Evolutionary conservation across 2,113 vertebrate genomes (phyloP), one percentile per base, ranked within the genome.

Genomic region (Steatornis caripensis): DNA sequence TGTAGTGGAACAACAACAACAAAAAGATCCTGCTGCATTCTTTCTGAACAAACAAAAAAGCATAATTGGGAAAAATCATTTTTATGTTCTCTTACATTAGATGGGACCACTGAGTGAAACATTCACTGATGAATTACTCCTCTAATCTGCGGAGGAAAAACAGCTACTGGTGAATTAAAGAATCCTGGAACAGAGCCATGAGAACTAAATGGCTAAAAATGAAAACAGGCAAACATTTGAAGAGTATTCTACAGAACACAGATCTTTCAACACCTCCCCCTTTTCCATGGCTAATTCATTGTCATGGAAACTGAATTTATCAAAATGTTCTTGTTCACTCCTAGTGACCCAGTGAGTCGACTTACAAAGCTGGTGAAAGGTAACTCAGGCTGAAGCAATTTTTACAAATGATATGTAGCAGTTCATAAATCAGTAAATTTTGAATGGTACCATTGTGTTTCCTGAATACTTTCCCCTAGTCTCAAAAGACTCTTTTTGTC

Each of bases 231-330:
- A 98, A 98, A 98, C 95, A 98, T 97, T 96, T 97, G 95, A 98
- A 91, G 96, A 96, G 95, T 97, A 97, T 98, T 98, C 97, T 97
- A 93, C 95, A 97, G 97, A 98, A 98, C 96, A 96, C 86, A 96
- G 96, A 98, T 97, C 97, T 98, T 97, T 96, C 96, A 97, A 94
- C 94, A 97, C 97, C 97, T 98, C 98, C 97, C 96, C 89, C 88
- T 97, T 98, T 95, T 95, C 97, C 97, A 96, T 97, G 94, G 97
- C 95, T 98, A 97, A 98, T 98, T 98, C 97, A 98, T 98, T 95
- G 98, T 98, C 98, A 98, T 98, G 98, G 98, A 97, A 98, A 98
- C 98, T 92, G 97, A 98, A 98, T 98, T 98, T 98, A 98, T 98
- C 98, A 98, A 97, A 98, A 98, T 97, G 95, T 98, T 97, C 97